Base-by-base conservation (phyloP, 2,888 invertebrate species). In the Laspeyria flexula region DNA sequence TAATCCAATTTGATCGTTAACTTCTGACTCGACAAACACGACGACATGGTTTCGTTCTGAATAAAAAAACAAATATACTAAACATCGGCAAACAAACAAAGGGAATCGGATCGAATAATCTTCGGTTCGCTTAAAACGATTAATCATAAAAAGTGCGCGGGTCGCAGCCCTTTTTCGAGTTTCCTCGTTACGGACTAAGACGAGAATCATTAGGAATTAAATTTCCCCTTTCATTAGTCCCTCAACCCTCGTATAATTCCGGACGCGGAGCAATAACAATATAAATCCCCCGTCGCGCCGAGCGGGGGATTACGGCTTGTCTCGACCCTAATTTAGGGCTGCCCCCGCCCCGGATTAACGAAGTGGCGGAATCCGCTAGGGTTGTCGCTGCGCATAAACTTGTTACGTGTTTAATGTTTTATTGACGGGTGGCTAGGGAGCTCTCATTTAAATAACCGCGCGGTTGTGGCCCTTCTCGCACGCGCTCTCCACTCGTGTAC, bases 151-250 rank as follows among this genome's bases (percentile, higher is more conserved):
- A 90, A 89, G 79, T 81, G 69, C 75, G 79, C 84, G 79, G 85
- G 85, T 87, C 85, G 83, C 83, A 86, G 88, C 86, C 90, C 89
- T 89, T 90, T 92, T 90, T 89, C 87, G 86, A 89, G 89, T 90
- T 89, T 88, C 90, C 91, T 91, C 91, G 91, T 92, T 92, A 92
- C 90, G 87, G 88, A 83, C 91, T 91, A 90, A 91, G 92, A 92
- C 90, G 92, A 88, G 90, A 91, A 92, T 92, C 92, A 92, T 92
- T 92, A 92, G 90, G 92, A 91, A 91, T 92, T 92, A 92, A 92
- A 92, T 92, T 91, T 92, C 91, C 92, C 91, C 91, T 92, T 92
- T 92, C 91, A 92, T 92, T 92, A 92, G 92, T 92, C 92, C 91
- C 92, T 90, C 91, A 91, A 91, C 91, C 92, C 91, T 92, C 92